Percentiles rank a stretch among this genome's conserved stretches.
These are phyloP conservation scores for Oscheius sp. DNA, from an alignment of 1,140 invertebrate species.

Conservation along the genomic window DNA sequence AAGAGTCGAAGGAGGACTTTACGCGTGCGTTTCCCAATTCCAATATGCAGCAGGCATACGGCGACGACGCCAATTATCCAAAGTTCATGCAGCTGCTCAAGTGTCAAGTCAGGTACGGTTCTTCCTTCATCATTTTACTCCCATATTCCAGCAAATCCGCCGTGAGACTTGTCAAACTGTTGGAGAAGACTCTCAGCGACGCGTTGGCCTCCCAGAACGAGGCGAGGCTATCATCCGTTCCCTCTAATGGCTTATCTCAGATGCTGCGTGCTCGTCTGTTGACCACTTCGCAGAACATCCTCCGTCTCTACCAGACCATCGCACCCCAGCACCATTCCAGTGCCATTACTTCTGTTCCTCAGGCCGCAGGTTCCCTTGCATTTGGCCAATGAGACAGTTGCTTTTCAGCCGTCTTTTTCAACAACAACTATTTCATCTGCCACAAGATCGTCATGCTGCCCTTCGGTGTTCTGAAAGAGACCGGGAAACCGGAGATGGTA, in stretches of 20 bases:
- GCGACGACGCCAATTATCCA: conserved; percentile 10
- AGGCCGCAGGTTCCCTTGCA: conserved; percentile 5
- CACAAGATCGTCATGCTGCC: conserved; percentile 22
- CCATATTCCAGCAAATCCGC: background rate
- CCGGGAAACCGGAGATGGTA: background rate
- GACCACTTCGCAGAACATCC: conserved; percentile 27
- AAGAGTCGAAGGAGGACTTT: conserved; percentile 15
- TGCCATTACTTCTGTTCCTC: conserved; percentile 27
- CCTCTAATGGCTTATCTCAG: too few species aligned
- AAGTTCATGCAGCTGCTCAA: conserved; percentile 23
- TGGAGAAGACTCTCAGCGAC: conserved; percentile 4
- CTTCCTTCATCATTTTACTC: background rate
- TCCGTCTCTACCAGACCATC: conserved; percentile 16
- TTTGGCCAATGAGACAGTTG: background rate
- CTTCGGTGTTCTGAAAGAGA: background rate
- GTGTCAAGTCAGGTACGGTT: conserved; percentile 25
- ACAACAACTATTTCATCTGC: conserved; percentile 34
- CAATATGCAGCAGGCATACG: background rate
- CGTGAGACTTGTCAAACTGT: conserved; percentile 6
- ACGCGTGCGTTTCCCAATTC: background rate
- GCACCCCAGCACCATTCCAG: conserved; percentile 20
- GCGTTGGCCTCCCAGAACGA: conserved; percentile 1
- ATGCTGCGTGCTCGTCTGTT: background rate
- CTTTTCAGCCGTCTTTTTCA: conserved; percentile 19
- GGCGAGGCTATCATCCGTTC: too few species aligned